Evolutionary conservation across 2,113 vertebrate species (phyloP).

Genomic region (Platysteira castanea): DNA sequence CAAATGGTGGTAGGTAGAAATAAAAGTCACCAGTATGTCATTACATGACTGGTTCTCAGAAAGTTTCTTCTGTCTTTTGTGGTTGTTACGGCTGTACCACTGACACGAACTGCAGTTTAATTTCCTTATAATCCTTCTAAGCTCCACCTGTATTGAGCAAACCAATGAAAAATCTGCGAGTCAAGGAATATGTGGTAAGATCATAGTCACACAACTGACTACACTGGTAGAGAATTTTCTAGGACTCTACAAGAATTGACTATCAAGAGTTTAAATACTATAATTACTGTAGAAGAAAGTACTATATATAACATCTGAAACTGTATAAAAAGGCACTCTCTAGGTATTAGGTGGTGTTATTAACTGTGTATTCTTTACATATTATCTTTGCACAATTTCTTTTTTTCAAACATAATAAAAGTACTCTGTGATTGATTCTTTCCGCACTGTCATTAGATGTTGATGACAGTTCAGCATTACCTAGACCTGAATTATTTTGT

Average conservation of each 20-base stretch:
- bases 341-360: neutral
- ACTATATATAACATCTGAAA: neutral
- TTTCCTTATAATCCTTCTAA: neutral
- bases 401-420: neutral
- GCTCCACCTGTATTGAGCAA: neutral
- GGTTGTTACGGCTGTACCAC: neutral
- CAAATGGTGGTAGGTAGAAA: neutral
- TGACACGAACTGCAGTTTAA: neutral
- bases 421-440: neutral
- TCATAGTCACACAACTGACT: neutral
- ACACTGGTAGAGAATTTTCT: neutral
- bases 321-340: neutral
- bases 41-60: neutral
- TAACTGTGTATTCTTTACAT: neutral
- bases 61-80: neutral
- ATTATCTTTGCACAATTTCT: neutral
- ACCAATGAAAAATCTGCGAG: neutral
- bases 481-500: neutral
- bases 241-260: neutral
- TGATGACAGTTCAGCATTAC: neutral
- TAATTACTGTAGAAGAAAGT: neutral
- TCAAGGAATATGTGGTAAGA: neutral
- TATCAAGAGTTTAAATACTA: neutral
- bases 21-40: neutral
- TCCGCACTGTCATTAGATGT: neutral